Conservation (phyloP, 1,140 invertebrate species). For the Caenorhabditis remanei region DNA sequence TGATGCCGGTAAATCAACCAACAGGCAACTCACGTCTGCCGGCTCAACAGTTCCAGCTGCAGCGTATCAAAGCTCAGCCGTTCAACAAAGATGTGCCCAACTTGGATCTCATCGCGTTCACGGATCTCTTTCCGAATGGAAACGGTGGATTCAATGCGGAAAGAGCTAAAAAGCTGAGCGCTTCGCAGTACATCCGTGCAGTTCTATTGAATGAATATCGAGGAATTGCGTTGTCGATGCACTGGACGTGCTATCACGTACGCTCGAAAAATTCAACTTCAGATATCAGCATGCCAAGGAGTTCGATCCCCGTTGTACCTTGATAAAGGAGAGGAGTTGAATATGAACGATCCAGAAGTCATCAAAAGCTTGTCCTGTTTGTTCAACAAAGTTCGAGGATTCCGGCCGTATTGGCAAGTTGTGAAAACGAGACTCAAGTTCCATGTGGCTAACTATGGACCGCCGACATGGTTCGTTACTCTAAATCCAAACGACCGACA, state of each 20-base stretch:
- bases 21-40: too few relatives aligned
- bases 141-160: too few relatives aligned
- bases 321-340: too few relatives aligned
- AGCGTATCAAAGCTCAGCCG: too few relatives aligned
- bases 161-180: too few relatives aligned
- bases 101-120: too few relatives aligned
- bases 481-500: constrained; percentile 32
- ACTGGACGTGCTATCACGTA: not conserved
- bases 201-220: not conserved
- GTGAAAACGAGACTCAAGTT: not conserved
- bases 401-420: not conserved
- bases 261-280: not conserved
- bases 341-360: not conserved
- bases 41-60: too few relatives aligned
- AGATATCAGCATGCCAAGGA: not conserved
- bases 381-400: not conserved
- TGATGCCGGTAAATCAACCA: too few relatives aligned
- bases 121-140: too few relatives aligned
- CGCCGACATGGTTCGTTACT: constrained; percentile 53
- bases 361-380: not conserved
- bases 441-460: not conserved
- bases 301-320: not conserved
- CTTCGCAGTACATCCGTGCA: not conserved
- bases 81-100: too few relatives aligned
- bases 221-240: not conserved